Conservation (phyloP, 37 sponge, comb jelly and placozoan genomes). For the Beroe ovata region DNA sequence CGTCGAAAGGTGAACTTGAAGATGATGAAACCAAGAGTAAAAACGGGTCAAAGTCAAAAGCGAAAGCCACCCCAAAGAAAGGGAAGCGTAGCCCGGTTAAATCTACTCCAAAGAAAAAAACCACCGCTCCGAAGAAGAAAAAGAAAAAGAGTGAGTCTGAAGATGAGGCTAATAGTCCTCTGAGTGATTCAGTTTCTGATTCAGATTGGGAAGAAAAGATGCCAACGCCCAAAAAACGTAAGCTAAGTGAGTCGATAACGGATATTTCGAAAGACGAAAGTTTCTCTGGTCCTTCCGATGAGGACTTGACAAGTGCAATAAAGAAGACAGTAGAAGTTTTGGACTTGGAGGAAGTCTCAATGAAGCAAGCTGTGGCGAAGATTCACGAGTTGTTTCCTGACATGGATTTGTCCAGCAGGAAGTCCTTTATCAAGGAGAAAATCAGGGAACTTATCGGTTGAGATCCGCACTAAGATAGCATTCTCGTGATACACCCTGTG, state of each 20-base stretch:
- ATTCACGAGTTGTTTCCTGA: neutral
- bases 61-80: slow-evolving; percentile 2
- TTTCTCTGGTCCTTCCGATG: slow-evolving; percentile 31
- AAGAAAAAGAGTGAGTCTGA: neutral
- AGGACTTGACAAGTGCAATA: neutral
- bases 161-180: neutral
- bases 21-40: neutral
- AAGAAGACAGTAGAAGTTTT: slow-evolving; percentile 13
- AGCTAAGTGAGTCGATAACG: neutral
- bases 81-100: too few species aligned
- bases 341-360: slow-evolving; percentile 39
- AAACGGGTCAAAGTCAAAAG: neutral
- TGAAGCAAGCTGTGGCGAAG: slow-evolving; percentile 10
- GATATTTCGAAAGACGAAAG: slow-evolving; percentile 29
- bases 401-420: neutral
- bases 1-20: neutral
- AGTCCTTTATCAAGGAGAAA: slow-evolving; percentile 34
- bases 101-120: neutral
- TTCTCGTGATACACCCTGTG: too few species aligned
- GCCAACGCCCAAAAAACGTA: neutral
- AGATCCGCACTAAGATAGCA: too few species aligned
- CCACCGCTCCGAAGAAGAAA: neutral
- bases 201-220: neutral
- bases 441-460: slow-evolving; percentile 22
- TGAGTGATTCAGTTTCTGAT: slow-evolving; percentile 3